Evolutionary conservation across 1,140 invertebrate species (phyloP).

Genomic region (Drosophila takahashii): DNA sequence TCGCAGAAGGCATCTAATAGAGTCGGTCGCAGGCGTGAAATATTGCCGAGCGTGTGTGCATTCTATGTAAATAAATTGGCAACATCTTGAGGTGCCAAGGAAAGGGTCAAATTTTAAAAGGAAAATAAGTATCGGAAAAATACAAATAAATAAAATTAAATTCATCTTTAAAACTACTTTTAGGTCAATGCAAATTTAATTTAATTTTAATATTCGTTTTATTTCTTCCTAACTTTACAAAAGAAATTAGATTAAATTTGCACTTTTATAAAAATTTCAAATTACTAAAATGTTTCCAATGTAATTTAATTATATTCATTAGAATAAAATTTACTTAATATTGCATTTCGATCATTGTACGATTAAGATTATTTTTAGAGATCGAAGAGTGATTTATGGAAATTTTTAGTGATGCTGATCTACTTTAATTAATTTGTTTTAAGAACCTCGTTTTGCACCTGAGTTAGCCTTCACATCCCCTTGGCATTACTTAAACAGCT

Average conservation of each 20-base stretch:
- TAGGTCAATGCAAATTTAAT: too few species aligned
- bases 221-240: too few species aligned
- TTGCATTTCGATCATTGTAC: too few species aligned
- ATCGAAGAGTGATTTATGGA: not conserved
- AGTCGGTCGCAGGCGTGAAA: constrained; percentile 48
- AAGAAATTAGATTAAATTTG: too few species aligned
- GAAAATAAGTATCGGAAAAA: not conserved
- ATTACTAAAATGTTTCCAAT: too few species aligned
- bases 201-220: too few species aligned
- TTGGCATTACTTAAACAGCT: constrained; percentile 8
- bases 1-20: constrained; percentile 53
- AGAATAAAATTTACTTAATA: too few species aligned
- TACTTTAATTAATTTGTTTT: not conserved
- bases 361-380: too few species aligned
- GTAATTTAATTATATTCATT: too few species aligned
- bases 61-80: constrained; percentile 47
- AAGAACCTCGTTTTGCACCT: constrained; percentile 5
- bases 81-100: not conserved
- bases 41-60: constrained; percentile 25
- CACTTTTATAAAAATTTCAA: too few species aligned
- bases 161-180: too few species aligned
- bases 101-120: not conserved
- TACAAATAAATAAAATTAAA: not conserved
- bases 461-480: constrained; percentile 9
- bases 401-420: not conserved